Conservation (phyloP, 2,113 vertebrate genomes). For the Eptesicus fuscus region DNA sequence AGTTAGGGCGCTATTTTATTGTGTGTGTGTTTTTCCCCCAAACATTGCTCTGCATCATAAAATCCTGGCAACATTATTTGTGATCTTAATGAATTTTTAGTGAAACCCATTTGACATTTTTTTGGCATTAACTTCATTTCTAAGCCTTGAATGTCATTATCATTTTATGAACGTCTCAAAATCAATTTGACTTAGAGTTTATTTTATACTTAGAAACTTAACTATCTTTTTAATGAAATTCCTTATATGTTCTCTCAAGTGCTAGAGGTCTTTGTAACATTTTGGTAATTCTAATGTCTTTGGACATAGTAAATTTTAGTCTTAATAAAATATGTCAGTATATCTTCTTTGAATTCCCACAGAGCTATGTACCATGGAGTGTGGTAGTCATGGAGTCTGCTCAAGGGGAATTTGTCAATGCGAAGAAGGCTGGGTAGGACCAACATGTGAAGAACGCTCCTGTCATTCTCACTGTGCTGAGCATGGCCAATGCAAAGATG, state of each 20-base stretch:
- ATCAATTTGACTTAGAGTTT: slow-evolving; percentile 25
- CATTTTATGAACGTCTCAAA: not conserved
- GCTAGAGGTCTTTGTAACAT: not conserved
- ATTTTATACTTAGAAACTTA: slow-evolving; percentile 19
- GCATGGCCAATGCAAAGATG: slow-evolving; percentile 95
- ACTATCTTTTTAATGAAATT: not conserved
- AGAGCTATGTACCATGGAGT: slow-evolving; percentile 95
- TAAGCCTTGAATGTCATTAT: slow-evolving; percentile 12
- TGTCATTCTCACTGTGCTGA: slow-evolving; percentile 95
- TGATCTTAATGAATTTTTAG: slow-evolving; percentile 47
- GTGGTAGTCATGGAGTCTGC: slow-evolving; percentile 93
- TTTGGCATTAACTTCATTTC: slow-evolving; percentile 34
- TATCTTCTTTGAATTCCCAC: not conserved
- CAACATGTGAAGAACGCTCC: slow-evolving; percentile 90
- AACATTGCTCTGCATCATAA: slow-evolving; percentile 14
- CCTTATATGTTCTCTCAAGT: not conserved
- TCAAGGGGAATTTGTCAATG: slow-evolving; percentile 93
- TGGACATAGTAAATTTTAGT: not conserved
- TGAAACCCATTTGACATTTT: not conserved
- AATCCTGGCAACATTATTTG: slow-evolving; percentile 39
- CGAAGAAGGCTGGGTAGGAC: slow-evolving; percentile 94
- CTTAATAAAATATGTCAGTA: not conserved
- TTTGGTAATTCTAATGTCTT: slow-evolving; percentile 24
- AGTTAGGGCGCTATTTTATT: not conserved
- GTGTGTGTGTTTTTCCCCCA: not conserved